Evolutionary conservation across 2,797 vertebrate genomes (phyloP), one percentile per base, ranked within the genome.

Genomic region (Falco rusticolus): DNA sequence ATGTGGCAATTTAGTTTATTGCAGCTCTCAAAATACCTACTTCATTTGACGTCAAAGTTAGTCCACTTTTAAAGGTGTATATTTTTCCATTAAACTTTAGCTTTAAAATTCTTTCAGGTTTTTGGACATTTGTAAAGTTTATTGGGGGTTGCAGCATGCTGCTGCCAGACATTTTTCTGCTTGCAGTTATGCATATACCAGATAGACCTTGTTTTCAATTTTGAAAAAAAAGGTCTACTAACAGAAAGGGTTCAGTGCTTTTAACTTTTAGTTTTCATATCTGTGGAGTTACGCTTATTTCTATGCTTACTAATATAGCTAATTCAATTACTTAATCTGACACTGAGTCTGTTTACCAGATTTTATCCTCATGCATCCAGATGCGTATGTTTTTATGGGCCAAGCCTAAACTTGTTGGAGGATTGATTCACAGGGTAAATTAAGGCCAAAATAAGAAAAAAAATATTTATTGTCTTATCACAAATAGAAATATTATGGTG

Each of bases 1-100:
- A 76, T 90, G 66, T 45, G 19, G 65, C 39, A 96, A 63, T 95
- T 96, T 92, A 96, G 84, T 98, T 97, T 97, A 97, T 96, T 97
- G 66, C 59, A 66, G 84, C 94, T 98, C 93, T 97, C 48, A 85
- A 94, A 93, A 94, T 95, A 51, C 25, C n/a, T 87, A 61, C 64
- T 92, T 97, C 85, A 96, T 60, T 78, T 18, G 57, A 80, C 86
- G 88, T 87, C 61, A 78, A 47, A 96, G 33, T 92, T 86, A 79
- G 91, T 94, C 69, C 25, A 72, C 89, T 93, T 98, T 97, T 97
- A 91, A 96, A 80, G 91, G 77, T 94, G 80, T 72, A 79, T 85
- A 47, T 63, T 94, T 77, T 97, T 79, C 81, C 83, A 90, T 96
- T 96, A 89, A 93, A 82, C 33, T 96, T 85, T 43, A 83, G 6